Conservation (phyloP, 2,888 invertebrate genomes). For the Archips crataeganus region DNA sequence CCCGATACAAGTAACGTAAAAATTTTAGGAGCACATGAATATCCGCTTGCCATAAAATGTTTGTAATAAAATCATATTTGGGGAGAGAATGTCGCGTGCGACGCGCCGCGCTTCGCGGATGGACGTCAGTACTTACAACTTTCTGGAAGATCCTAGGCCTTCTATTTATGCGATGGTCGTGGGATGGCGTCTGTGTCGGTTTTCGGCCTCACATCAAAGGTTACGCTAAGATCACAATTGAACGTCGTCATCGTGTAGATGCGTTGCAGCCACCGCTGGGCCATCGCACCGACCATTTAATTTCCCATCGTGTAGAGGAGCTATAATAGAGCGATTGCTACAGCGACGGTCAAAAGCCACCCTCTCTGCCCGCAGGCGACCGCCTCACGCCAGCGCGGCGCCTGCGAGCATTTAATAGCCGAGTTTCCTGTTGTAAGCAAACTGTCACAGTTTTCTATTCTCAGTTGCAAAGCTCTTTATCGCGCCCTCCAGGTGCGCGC, state of each 20-base stretch:
- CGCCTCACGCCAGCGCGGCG: background rate
- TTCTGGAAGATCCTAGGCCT: too few relatives aligned
- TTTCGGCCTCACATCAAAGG: too few relatives aligned
- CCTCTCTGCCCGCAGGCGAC: too few relatives aligned
- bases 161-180: too few relatives aligned
- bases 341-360: too few relatives aligned
- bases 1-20: slow-evolving; percentile 58
- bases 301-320: too few relatives aligned
- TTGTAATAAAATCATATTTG: slow-evolving; percentile 72
- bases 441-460: background rate
- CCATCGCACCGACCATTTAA: too few relatives aligned
- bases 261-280: too few relatives aligned
- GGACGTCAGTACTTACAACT: background rate
- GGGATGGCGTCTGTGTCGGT: too few relatives aligned
- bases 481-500: background rate
- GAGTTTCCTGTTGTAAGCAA: background rate
- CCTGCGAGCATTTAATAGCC: background rate
- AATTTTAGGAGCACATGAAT: slow-evolving; percentile 66
- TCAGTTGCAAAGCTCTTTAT: slow-evolving; percentile 1
- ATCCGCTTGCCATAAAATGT: slow-evolving; percentile 64
- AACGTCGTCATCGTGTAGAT: too few relatives aligned
- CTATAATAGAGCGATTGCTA: too few relatives aligned
- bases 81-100: slow-evolving; percentile 48
- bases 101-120: background rate
- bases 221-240: too few relatives aligned